Percentiles rank a stretch among this genome's conserved stretches.
Conservation (phyloP, 1,140 invertebrate genomes). For the Sycophaga agraensis region DNA sequence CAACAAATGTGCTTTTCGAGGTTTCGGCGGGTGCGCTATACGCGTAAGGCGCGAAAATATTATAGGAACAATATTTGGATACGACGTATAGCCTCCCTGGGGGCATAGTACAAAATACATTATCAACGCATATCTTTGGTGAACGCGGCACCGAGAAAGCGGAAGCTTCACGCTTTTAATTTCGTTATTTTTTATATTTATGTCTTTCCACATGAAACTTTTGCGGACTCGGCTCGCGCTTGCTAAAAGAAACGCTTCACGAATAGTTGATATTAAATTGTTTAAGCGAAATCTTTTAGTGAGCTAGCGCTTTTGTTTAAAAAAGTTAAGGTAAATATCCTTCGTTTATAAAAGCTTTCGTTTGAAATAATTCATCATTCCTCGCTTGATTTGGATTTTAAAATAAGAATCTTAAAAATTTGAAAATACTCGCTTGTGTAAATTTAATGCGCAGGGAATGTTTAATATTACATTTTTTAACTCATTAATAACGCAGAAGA, state of each 20-base stretch:
- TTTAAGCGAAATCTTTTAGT: too few relatives aligned
- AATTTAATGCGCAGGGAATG: constrained; percentile 1
- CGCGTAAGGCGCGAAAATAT: constrained; percentile 51
- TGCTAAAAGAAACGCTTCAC: too few relatives aligned
- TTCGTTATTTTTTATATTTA: neutral
- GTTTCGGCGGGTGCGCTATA: constrained; percentile 32
- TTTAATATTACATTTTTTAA: too few relatives aligned
- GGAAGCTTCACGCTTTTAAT: constrained; percentile 6
- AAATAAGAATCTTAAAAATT: neutral
- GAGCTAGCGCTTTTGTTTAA: too few relatives aligned
- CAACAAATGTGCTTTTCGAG: constrained; percentile 24
- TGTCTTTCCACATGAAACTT: too few relatives aligned
- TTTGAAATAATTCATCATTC: neutral
- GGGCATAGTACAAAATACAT: constrained; percentile 3
- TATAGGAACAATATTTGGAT: constrained; percentile 51
- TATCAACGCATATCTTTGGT: constrained; percentile 45
- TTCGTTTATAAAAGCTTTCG: too few relatives aligned
- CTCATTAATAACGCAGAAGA: too few relatives aligned
- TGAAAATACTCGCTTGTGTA: neutral
- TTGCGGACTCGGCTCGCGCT: too few relatives aligned
- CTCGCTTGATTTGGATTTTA: neutral
- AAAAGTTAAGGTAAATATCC: too few relatives aligned
- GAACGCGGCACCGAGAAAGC: constrained; percentile 39
- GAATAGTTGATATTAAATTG: too few relatives aligned
- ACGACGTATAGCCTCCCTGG: constrained; percentile 42